Conservation (phyloP, 2,888 invertebrate species). For the Andrena camellia region DNA sequence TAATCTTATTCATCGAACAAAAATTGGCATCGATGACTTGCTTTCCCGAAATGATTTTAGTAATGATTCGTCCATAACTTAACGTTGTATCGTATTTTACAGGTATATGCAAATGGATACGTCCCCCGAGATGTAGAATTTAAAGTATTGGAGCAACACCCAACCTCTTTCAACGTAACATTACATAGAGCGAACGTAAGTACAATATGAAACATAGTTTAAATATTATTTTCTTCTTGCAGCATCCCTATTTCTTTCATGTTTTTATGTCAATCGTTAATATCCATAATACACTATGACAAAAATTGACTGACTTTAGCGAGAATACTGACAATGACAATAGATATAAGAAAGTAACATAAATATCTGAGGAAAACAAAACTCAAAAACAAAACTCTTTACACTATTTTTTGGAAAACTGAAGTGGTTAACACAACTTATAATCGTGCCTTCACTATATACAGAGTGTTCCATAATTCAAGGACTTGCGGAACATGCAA, state of each 20-base stretch:
- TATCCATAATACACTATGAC: not conserved
- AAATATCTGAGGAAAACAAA: no score
- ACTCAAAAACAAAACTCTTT: no score
- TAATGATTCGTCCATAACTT: not conserved
- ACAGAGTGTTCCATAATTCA: no score
- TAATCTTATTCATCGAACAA: not conserved
- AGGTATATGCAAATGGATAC: constrained; percentile 95
- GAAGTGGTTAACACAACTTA: no score
- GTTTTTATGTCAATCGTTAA: not conserved
- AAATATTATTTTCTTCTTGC: not conserved
- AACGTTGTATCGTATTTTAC: constrained; percentile 32
- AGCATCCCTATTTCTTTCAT: not conserved
- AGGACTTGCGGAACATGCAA: no score
- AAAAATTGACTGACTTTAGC: not conserved
- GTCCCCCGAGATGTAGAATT: constrained; percentile 94
- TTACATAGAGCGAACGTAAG: constrained; percentile 92
- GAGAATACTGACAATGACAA: no score
- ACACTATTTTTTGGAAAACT: no score
- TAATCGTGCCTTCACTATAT: no score
- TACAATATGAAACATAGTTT: constrained; percentile 9
- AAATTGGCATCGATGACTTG: not conserved
- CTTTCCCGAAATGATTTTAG: not conserved
- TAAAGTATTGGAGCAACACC: constrained; percentile 94
- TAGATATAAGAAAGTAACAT: no score
- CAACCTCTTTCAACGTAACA: constrained; percentile 94